A percentile compares a stretch with the other conserved stretches of the same genome.
Conservation (phyloP, 2,113 vertebrate genomes). For the Chloropsis cyanopogon region DNA sequence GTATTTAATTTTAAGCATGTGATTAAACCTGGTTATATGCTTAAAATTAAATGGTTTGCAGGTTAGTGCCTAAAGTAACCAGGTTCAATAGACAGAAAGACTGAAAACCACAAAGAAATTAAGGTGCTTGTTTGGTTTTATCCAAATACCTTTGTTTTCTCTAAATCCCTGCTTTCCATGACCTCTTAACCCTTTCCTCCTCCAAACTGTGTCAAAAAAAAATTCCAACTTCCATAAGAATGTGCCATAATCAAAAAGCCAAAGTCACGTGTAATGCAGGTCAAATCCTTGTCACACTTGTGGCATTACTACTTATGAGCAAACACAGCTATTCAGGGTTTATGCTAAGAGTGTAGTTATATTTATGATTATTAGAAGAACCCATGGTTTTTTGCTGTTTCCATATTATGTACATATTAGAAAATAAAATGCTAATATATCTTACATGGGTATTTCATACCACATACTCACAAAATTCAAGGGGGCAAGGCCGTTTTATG, state of each 20-base stretch:
- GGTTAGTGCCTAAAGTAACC: not conserved
- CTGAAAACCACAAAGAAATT: not conserved
- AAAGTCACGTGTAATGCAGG: not conserved
- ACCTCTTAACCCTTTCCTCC: not conserved
- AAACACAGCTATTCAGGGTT: not conserved
- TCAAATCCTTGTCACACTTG: not conserved
- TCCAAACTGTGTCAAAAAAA: not conserved
- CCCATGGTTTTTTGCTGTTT: not conserved
- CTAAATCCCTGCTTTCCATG: not conserved
- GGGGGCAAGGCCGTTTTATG: not conserved
- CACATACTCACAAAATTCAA: not conserved
- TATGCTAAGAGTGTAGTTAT: not conserved
- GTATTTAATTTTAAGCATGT: conserved; percentile 16
- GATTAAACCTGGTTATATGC: not conserved
- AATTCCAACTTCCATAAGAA: not conserved
- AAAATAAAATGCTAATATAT: not conserved
- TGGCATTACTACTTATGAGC: not conserved
- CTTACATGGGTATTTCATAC: not conserved
- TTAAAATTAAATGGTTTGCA: not conserved
- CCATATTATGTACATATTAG: not conserved
- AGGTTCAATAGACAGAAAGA: not conserved
- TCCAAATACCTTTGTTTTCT: not conserved
- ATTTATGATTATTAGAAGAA: not conserved
- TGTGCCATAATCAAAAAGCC: not conserved
- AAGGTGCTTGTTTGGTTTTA: not conserved